Base-by-base conservation (phyloP, 2,888 invertebrate genomes). In the Cryptops parisi region DNA sequence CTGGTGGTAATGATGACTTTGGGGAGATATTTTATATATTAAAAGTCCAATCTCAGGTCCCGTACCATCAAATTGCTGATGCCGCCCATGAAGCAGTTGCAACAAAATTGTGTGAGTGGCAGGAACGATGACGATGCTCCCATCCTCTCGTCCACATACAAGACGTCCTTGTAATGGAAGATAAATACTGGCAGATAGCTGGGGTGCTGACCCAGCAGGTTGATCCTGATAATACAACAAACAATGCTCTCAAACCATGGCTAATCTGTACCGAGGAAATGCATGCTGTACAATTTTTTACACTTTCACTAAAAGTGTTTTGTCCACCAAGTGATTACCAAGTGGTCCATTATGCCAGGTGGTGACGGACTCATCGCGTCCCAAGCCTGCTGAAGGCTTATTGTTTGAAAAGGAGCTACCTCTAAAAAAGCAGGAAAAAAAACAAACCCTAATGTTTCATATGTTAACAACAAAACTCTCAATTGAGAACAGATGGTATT, bases 81-180 rank as follows among this genome's bases (percentile, higher is more conserved):
- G 87, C 21, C 51, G 82, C 4, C 89, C 89, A 61, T 88, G 87
- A 53, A 98, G 72, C 52, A 97, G 69, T 64, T 96, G 94, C 58
- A 91, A 71, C 78, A 90, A 88, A 2, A 97, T 86, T 0, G 94
- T 91, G 65, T 93, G 91, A 0, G 91, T 90, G 0, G 94, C 97
- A 23, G 94, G 89, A 48, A 93, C 84, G 57, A 97, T 91, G 22
- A 97, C 84, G 57, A 98, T 96, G 52, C 86, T 82, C 2, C 98
- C 98, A 66, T 98, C 93, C 65, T 90, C 89, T 9, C 94, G 76
- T 0, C 97, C 97, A 57, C 94, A 86, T 12, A 96, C 93, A 54
- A 98, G 72, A 5, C 91, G 81, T 62, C 94, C 93, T 64, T 94
- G 93, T 49, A 85, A 82, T 0, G 94, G 84, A 50, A 97, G 75